phyloP scores from a whole-genome alignment of 2,888 invertebrate species.

The Tipula lateralis region DNA sequence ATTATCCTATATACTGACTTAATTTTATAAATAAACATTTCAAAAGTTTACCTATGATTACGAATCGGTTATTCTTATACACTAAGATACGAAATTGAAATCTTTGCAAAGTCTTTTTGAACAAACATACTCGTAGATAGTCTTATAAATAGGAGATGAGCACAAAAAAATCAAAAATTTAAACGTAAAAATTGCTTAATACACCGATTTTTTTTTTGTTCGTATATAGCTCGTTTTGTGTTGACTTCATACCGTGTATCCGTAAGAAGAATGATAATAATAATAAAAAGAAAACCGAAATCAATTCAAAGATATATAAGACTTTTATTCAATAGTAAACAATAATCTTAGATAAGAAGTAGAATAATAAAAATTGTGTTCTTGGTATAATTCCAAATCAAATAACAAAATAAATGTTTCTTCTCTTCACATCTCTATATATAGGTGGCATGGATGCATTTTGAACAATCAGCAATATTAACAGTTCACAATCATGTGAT shows the following conservation, averaged over 20 bases:
- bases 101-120: neutral
- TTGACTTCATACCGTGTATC: slow-evolving; percentile 3
- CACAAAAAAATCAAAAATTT: neutral
- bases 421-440: slow-evolving; percentile 37
- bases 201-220: neutral
- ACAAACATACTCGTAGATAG: neutral
- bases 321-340: slow-evolving; percentile 24
- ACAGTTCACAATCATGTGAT: slow-evolving; percentile 93
- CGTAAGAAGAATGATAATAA: neutral
- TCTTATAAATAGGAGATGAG: neutral
- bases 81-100: neutral
- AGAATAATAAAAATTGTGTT: neutral
- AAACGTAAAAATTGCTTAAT: slow-evolving; percentile 4
- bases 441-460: slow-evolving; percentile 95
- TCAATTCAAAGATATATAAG: slow-evolving; percentile 24
- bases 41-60: slow-evolving; percentile 24
- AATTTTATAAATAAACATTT: slow-evolving; percentile 1
- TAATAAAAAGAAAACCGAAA: neutral
- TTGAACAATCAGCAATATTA: slow-evolving; percentile 87
- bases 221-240: neutral
- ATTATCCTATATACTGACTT: neutral
- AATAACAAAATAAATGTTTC: neutral
- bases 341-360: slow-evolving; percentile 24
- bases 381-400: slow-evolving; percentile 11
- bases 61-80: neutral